A percentile compares a stretch with the other conserved stretches of the same genome.
These are phyloP conservation scores for Mionectes olivaceus DNA, from an alignment of 2,797 vertebrate species.

Conservation along the genomic window DNA sequence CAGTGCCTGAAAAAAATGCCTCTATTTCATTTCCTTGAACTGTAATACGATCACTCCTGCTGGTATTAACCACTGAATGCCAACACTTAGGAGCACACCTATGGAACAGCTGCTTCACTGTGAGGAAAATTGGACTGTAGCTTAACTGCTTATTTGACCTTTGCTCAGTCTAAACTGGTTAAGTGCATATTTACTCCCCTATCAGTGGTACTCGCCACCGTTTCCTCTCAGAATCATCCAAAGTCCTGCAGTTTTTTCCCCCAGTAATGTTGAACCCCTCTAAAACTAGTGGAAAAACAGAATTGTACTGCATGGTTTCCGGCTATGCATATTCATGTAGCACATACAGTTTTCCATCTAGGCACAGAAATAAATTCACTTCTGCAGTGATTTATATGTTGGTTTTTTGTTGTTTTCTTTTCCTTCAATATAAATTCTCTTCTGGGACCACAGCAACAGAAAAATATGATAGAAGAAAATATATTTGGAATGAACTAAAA, in stretches of 20 bases:
- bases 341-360: background rate
- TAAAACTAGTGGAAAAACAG: background rate
- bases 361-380: background rate
- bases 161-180: background rate
- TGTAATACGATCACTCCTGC: background rate
- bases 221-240: background rate
- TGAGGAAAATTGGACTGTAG: background rate
- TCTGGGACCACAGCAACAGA: background rate
- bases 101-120: background rate
- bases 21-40: background rate
- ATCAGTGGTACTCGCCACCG: background rate
- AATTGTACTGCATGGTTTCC: background rate
- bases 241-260: background rate
- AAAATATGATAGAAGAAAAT: background rate
- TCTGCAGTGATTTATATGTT: background rate
- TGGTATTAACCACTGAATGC: background rate
- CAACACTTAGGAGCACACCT: background rate
- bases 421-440: background rate
- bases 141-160: background rate
- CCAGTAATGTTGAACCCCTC: background rate
- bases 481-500: conserved; percentile 1
- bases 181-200: background rate
- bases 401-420: background rate
- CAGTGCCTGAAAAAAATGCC: background rate
- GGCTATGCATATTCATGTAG: background rate